A percentile compares a stretch with the other conserved stretches of the same genome.
Conservation (phyloP, 2,888 invertebrate genomes). For the Noctua pronuba region DNA sequence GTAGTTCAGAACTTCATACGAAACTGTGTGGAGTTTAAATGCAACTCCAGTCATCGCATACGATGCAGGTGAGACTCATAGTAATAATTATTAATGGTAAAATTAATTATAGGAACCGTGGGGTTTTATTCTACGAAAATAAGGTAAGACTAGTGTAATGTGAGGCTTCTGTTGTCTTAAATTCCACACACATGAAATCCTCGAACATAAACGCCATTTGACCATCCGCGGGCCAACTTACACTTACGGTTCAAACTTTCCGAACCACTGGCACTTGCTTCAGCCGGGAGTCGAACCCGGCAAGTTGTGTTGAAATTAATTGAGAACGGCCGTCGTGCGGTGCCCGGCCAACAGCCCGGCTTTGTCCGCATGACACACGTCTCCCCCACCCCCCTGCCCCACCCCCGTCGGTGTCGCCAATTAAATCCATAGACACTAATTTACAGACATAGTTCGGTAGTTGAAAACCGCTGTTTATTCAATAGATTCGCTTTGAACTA, state of each 20-base stretch:
- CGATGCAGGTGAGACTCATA: neutral
- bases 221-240: conserved; percentile 38
- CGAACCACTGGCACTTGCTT: conserved; percentile 50
- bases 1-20: neutral
- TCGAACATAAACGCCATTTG: conserved; percentile 10
- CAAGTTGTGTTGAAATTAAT: conserved; percentile 69
- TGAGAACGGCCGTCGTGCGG: conserved; percentile 61
- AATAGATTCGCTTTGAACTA: conserved; percentile 56
- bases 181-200: neutral
- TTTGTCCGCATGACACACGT: conserved; percentile 56
- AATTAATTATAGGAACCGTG: neutral
- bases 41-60: neutral
- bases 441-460: conserved; percentile 65
- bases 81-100: neutral
- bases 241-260: conserved; percentile 63
- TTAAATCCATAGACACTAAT: conserved; percentile 66
- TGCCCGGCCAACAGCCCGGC: conserved; percentile 47
- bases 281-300: conserved; percentile 58
- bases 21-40: neutral
- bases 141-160: neutral
- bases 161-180: neutral
- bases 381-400: neutral
- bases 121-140: neutral
- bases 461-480: conserved; percentile 63
- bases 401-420: conserved; percentile 42